Percentiles rank a stretch among this genome's conserved stretches.
phyloP scores from a whole-genome alignment of 2,888 invertebrate genomes.

The Escarpia spicata region DNA sequence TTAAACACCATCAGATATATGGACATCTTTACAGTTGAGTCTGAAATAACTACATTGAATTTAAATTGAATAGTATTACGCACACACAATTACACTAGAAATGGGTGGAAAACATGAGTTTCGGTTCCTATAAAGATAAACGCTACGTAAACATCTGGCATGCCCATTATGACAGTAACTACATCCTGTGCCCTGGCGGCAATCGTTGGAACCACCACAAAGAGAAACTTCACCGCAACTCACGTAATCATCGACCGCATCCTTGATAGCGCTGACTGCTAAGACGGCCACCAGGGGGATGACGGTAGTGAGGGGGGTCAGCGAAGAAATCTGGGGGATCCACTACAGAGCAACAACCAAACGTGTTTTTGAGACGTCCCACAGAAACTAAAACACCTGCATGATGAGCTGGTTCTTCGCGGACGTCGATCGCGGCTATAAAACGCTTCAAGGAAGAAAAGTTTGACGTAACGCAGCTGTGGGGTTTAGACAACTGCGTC shows the following conservation, averaged over 20 bases:
- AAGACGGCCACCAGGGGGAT: conserved; percentile 95
- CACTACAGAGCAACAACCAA: conserved; percentile 67
- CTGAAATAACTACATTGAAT: too few relatives aligned
- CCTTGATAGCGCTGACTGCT: conserved; percentile 80
- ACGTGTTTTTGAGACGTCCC: not conserved
- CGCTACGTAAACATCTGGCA: not conserved
- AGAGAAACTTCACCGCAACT: conserved; percentile 27
- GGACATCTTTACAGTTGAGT: too few relatives aligned
- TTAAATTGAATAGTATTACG: too few relatives aligned
- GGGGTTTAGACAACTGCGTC: not conserved
- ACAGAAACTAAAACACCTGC: not conserved
- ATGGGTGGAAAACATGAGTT: not conserved
- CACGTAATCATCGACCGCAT: conserved; percentile 42
- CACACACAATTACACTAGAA: not conserved
- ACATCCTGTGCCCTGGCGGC: not conserved
- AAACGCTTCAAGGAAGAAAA: conserved; percentile 7
- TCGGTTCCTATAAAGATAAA: not conserved
- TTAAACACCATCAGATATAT: too few relatives aligned
- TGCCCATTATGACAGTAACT: not conserved
- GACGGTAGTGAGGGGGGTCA: conserved; percentile 95
- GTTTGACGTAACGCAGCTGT: not conserved
- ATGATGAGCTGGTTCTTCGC: not conserved
- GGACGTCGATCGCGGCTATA: not conserved
- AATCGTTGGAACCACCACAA: not conserved
- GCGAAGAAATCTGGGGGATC: conserved; percentile 95